Evolutionary conservation across 2,888 invertebrate genomes (phyloP), one percentile per base, ranked within the genome.

Genomic region (Cephus rjabovi): DNA sequence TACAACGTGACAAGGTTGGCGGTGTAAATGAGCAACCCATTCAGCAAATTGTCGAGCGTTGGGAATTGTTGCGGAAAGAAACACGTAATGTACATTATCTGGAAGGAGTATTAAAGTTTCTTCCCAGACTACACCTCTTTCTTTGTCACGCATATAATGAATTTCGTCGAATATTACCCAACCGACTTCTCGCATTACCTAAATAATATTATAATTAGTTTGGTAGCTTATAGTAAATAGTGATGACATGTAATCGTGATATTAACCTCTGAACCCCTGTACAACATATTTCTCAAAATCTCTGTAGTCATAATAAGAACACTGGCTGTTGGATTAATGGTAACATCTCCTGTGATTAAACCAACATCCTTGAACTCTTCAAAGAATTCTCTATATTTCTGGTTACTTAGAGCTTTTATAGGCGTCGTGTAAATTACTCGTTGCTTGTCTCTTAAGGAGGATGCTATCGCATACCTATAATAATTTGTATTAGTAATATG

Each of bases 161-260:
- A 99, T 99, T 93, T 99, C 99, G 91, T 99, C 99, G 93, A 99
- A 99, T 77, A 99, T 94, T 1, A 99, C 99, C 99, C 99, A 99
- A 75, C 99, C 99, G 0, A 99, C 99, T 94, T 99, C 99, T 80
- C 99, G 94, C 97, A 99, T 99, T 34, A 99, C 88, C 90, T 91
- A 76, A 70, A 82, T 56, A 56, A 56, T 56, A 56, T 56, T 56
- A 56, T 56, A 56, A 6, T 56, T 56, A 56, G 56, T 40, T 40
- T 40, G 9, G 9, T 23, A 56, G 2, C 23, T 56, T 56, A 56
- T 23, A 23, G 23, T 56, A 9, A 56, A 9, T 23, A 23, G 9
- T 23, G 23, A 56, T 23, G 56, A 56, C 9, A 56, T 23, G 2
- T 56, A 23, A 56, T 3, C 56, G 2, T 56, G 56, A 56, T 56